phyloP scores from a whole-genome alignment of 2,113 vertebrate genomes.

The Neotragus pygmaeus region DNA sequence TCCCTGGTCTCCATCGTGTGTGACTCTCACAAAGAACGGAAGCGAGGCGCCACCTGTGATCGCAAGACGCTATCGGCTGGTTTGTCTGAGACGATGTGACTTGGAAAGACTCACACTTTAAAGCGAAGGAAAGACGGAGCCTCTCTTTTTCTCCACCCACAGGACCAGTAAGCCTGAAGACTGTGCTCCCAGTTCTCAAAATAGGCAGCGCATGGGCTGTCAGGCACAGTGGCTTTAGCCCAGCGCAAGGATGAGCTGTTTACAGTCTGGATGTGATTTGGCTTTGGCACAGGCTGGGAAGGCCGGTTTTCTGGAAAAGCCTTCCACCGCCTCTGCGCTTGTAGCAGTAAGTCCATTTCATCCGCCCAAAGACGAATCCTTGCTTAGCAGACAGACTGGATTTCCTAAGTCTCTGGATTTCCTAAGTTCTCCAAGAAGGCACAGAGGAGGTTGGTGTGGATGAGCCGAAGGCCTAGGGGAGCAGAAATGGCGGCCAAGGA shows the following conservation, averaged over 20 bases:
- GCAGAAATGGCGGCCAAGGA: fast-evolving
- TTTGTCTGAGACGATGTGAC: not conserved
- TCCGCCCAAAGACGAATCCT: not conserved
- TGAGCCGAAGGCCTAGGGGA: not conserved
- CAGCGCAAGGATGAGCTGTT: not conserved
- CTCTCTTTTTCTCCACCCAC: fast-evolving
- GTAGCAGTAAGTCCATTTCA: not conserved
- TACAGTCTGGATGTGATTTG: not conserved
- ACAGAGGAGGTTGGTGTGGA: fast-evolving
- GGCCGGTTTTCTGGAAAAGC: not conserved
- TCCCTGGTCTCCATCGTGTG: fast-evolving
- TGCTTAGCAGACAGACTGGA: not conserved
- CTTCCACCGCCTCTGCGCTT: not conserved
- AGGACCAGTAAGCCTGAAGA: not conserved
- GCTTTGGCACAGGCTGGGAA: not conserved
- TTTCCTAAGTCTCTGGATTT: not conserved
- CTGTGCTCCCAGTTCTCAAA: not conserved
- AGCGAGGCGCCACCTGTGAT: not conserved
- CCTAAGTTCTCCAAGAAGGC: not conserved
- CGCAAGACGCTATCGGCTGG: fast-evolving
- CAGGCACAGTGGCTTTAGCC: not conserved
- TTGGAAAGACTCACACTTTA: not conserved
- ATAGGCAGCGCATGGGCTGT: not conserved
- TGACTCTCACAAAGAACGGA: not conserved
- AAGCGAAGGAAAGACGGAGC: not conserved